phyloP scores from a whole-genome alignment of 30 jellyfish, hydroid and myxozoan genomes.

The Aurelia aurita complex sp. Pacific region DNA sequence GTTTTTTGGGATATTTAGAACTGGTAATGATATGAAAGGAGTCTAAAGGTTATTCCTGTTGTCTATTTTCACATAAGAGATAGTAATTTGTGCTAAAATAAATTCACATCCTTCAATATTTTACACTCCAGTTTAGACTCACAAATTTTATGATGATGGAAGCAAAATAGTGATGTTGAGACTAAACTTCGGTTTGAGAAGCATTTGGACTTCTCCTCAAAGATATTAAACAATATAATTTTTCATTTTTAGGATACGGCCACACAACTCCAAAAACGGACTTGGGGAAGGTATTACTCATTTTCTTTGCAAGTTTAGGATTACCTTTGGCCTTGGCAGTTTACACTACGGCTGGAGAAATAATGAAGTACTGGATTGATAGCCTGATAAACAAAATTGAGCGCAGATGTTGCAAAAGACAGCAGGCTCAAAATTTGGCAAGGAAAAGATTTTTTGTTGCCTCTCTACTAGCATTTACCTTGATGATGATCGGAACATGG shows the following conservation, averaged over 20 bases:
- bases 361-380: neutral
- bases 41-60: too few species aligned
- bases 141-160: too few species aligned
- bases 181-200: too few species aligned
- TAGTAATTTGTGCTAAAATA: too few species aligned
- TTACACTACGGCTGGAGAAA: slow-evolving; percentile 33
- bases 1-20: too few species aligned
- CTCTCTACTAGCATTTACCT: neutral
- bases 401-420: slow-evolving; percentile 1
- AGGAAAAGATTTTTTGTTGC: neutral
- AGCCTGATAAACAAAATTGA: neutral
- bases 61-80: too few species aligned
- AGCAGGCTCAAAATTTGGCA: neutral
- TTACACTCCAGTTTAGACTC: too few species aligned
- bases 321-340: slow-evolving; percentile 46
- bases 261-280: slow-evolving; percentile 45
- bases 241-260: slow-evolving; percentile 41
- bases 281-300: slow-evolving; percentile 23
- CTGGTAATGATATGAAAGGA: too few species aligned
- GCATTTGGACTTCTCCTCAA: neutral
- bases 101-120: too few species aligned
- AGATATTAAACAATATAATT: neutral
- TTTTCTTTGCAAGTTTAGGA: slow-evolving; percentile 22
- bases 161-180: too few species aligned
- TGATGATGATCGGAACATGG: neutral